Percentiles rank a stretch among this genome's conserved stretches.
These are phyloP conservation scores for Drosophila crucigera DNA, from an alignment of 2,888 invertebrate genomes.

Conservation along the genomic window DNA sequence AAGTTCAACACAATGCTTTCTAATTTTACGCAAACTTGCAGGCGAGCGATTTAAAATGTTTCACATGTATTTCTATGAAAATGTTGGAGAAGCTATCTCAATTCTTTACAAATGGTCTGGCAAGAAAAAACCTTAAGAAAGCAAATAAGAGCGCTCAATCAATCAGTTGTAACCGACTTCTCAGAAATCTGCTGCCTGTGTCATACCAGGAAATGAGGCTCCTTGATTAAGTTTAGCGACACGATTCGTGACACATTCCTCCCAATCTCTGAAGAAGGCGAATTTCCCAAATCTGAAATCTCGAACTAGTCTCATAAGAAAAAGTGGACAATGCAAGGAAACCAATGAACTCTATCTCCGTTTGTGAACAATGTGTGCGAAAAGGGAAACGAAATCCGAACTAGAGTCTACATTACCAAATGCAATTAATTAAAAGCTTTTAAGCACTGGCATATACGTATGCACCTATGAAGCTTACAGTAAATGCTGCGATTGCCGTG, in stretches of 20 bases:
- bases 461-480: slow-evolving; percentile 19
- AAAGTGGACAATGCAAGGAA: not conserved
- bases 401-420: slow-evolving; percentile 62
- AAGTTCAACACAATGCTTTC: slow-evolving; percentile 71
- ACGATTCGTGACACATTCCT: not conserved
- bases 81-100: slow-evolving; percentile 25
- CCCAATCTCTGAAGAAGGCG: not conserved
- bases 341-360: not conserved
- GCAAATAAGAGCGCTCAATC: slow-evolving; percentile 9
- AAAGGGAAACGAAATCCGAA: slow-evolving; percentile 32
- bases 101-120: slow-evolving; percentile 43
- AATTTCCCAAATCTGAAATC: not conserved
- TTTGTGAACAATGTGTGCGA: slow-evolving; percentile 8
- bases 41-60: slow-evolving; percentile 48
- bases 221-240: not conserved
- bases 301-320: not conserved
- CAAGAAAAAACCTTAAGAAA: slow-evolving; percentile 12
- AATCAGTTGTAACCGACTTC: not conserved
- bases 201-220: not conserved
- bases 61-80: slow-evolving; percentile 55
- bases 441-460: slow-evolving; percentile 32
- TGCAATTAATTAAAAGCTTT: slow-evolving; percentile 77
- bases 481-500: slow-evolving; percentile 55
- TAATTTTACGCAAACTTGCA: slow-evolving; percentile 76
- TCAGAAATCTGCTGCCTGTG: not conserved